Conservation (phyloP, 2,113 vertebrate genomes). For the Xiphophorus hellerii region DNA sequence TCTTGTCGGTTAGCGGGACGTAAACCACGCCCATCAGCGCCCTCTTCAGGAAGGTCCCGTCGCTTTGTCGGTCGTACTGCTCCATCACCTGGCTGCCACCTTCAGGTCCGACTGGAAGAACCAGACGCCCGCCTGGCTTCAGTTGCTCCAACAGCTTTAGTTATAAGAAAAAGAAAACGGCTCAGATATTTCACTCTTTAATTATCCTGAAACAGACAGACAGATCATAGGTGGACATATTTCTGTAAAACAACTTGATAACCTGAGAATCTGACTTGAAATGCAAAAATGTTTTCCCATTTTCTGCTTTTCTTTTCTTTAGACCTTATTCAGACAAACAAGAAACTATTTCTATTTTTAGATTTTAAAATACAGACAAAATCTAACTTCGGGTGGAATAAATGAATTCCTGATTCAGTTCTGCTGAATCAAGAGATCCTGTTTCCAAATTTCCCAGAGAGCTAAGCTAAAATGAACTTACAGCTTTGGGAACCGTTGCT, state of each 20-base stretch:
- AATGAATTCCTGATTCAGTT: no score
- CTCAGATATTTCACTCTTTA: neutral
- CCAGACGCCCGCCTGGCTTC: conserved; percentile 88
- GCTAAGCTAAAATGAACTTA: conserved; percentile 61
- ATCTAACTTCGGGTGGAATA: no score
- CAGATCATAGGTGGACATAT: no score
- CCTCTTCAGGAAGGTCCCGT: conserved; percentile 84
- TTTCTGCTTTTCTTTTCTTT: no score
- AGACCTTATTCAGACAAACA: no score
- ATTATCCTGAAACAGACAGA: neutral
- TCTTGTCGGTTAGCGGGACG: conserved; percentile 89
- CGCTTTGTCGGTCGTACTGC: conserved; percentile 88
- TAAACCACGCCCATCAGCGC: conserved; percentile 91
- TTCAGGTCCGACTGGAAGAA: conserved; percentile 87
- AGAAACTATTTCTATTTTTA: no score
- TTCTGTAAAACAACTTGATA: no score
- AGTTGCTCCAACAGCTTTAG: conserved; percentile 87
- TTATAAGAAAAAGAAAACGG: neutral
- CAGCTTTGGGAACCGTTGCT: conserved; percentile 83
- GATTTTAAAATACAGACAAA: no score
- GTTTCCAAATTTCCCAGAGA: neutral
- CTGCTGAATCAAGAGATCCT: no score
- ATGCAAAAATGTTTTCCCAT: no score
- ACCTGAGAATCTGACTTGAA: no score
- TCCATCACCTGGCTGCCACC: conserved; percentile 87